A percentile compares a stretch with the other conserved stretches of the same genome.
These are phyloP conservation scores for Trissolcus brochymenae DNA, from an alignment of 2,888 invertebrate species.

Conservation along the genomic window DNA sequence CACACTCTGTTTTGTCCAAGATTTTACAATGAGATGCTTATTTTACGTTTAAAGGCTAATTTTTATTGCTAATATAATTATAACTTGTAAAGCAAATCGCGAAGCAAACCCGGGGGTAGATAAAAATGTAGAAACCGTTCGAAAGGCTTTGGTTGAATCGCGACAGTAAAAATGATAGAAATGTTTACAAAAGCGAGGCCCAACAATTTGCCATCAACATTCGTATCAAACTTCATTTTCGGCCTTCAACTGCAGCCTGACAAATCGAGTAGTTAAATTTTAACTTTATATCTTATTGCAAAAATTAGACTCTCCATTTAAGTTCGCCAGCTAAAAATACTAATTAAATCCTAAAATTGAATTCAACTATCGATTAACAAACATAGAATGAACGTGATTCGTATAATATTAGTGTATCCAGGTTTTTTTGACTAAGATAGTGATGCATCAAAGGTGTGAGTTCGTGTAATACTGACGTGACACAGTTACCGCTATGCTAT, in stretches of 20 bases:
- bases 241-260: conserved; percentile 33
- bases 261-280: conserved; percentile 19
- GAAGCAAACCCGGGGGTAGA: too few species aligned
- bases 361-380: background rate
- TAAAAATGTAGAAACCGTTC: conserved; percentile 3
- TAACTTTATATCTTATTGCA: conserved; percentile 9
- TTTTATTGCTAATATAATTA: too few species aligned
- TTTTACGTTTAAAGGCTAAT: too few species aligned
- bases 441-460: conserved; percentile 33
- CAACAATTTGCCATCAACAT: conserved; percentile 6
- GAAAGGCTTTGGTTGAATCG: conserved; percentile 27
- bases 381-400: conserved; percentile 1
- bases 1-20: conserved; percentile 20
- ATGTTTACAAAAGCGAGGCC: too few species aligned
- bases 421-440: conserved; percentile 26
- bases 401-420: background rate
- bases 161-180: background rate
- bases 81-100: too few species aligned
- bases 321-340: too few species aligned
- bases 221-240: conserved; percentile 29
- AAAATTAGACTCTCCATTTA: background rate
- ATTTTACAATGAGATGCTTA: conserved; percentile 1
- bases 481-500: conserved; percentile 2
- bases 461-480: conserved; percentile 20
- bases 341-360: conserved; percentile 3